Conservation (phyloP, 23 tunicate species). For the Halocynthia aurantium region DNA sequence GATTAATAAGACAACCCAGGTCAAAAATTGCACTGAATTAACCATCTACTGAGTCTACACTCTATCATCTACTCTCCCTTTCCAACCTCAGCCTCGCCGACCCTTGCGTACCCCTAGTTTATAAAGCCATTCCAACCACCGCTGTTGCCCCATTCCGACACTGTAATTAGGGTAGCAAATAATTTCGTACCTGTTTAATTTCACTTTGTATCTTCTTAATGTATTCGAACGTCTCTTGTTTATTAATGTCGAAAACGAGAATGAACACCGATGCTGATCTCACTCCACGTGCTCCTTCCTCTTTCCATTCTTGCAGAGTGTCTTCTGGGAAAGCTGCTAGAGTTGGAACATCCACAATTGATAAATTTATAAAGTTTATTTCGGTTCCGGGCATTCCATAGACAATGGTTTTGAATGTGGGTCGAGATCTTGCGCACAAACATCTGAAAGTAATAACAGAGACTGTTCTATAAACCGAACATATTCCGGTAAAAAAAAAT, state of each 20-base stretch:
- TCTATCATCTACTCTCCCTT: too few relatives aligned
- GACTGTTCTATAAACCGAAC: too few relatives aligned
- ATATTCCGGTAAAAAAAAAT: too few relatives aligned
- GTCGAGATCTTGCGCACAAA: slow-evolving; percentile 3
- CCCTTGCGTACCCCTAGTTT: too few relatives aligned
- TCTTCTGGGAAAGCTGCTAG: slow-evolving; percentile 39
- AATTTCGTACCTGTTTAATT: slow-evolving; percentile 24
- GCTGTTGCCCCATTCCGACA: too few relatives aligned
- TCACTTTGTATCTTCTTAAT: slow-evolving; percentile 27
- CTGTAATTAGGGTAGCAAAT: too few relatives aligned
- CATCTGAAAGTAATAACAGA: slow-evolving; percentile 13
- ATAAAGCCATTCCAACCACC: too few relatives aligned
- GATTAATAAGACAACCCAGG: not conserved
- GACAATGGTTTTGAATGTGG: not conserved
- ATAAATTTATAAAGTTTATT: slow-evolving; percentile 25
- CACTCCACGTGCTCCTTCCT: slow-evolving; percentile 50
- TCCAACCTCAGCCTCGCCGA: too few relatives aligned
- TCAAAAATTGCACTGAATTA: slow-evolving; percentile 2
- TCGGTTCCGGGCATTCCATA: not conserved
- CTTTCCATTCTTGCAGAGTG: slow-evolving; percentile 61
- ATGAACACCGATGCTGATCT: slow-evolving; percentile 56
- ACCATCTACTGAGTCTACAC: too few relatives aligned
- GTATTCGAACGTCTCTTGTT: slow-evolving; percentile 31
- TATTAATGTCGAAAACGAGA: slow-evolving; percentile 63
- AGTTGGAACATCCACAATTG: slow-evolving; percentile 47